phyloP scores from a whole-genome alignment of 35 echinoderm and acorn worm species.

The Holothuria glaberrima region DNA sequence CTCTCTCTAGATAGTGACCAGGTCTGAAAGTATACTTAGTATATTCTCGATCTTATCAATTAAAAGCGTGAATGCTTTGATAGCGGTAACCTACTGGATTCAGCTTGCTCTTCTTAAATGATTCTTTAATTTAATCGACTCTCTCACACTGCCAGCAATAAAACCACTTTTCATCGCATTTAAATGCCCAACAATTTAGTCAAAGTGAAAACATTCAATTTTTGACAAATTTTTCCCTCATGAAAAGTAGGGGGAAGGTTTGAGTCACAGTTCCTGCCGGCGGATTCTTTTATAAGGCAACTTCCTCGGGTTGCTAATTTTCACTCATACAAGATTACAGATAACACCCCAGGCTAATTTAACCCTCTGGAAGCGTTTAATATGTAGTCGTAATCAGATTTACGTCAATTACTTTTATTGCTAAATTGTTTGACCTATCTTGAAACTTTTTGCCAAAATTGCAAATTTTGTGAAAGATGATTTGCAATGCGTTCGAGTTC shows the following conservation, averaged over 20 bases:
- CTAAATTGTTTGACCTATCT: conserved; percentile 33
- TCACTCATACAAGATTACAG: conserved; percentile 40
- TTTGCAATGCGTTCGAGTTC: no score
- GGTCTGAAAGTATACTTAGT: no score
- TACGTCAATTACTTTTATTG: conserved; percentile 58
- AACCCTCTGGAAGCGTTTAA: background rate
- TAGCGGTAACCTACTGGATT: background rate
- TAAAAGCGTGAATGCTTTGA: background rate
- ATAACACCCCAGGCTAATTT: conserved; percentile 22
- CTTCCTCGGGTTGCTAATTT: conserved; percentile 14
- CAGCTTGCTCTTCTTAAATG: background rate
- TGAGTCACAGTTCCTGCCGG: conserved; percentile 36
- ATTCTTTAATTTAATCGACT: conserved; percentile 28
- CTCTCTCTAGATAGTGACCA: no score
- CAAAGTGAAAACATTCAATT: conserved; percentile 57
- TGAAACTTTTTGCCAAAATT: no score
- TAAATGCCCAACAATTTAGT: conserved; percentile 30
- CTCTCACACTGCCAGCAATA: background rate
- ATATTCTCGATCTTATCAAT: background rate
- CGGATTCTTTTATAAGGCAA: conserved; percentile 2
- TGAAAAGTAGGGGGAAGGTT: conserved; percentile 34
- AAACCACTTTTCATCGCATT: conserved; percentile 26
- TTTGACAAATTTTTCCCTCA: conserved; percentile 50
- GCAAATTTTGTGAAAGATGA: no score
- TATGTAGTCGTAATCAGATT: conserved; percentile 53